phyloP scores from a whole-genome alignment of 1,140 invertebrate species.

The Liolophura sinensis region DNA sequence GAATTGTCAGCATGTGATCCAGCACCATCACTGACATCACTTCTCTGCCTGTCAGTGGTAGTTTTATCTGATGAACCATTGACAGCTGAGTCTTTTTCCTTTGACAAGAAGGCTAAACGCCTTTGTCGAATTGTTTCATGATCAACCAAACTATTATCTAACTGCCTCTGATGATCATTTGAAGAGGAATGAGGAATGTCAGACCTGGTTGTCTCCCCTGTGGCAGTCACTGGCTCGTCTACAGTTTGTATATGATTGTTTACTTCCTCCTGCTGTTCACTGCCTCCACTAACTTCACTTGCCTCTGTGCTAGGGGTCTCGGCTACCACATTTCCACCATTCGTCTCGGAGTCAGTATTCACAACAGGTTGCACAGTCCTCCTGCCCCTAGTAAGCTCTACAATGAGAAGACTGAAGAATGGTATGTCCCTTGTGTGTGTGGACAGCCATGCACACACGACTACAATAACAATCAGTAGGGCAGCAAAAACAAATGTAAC shows the following conservation, averaged over 20 bases:
- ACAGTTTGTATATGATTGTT: not conserved
- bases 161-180: too few relatives aligned
- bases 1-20: too few relatives aligned
- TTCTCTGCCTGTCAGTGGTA: too few relatives aligned
- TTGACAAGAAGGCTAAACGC: too few relatives aligned
- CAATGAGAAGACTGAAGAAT: constrained; percentile 37
- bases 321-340: not conserved
- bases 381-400: constrained; percentile 26
- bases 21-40: too few relatives aligned
- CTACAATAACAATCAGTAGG: constrained; percentile 61
- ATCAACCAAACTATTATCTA: too few relatives aligned
- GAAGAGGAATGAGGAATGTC: not conserved
- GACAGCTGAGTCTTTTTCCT: too few relatives aligned
- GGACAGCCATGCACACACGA: constrained; percentile 74
- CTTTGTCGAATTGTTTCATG: too few relatives aligned
- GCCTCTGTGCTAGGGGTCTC: not conserved
- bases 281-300: not conserved
- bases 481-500: constrained; percentile 72
- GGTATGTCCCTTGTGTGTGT: constrained; percentile 58
- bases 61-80: too few relatives aligned
- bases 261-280: not conserved
- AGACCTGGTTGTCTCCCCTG: not conserved
- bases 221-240: not conserved
- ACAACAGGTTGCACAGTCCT: too few relatives aligned
- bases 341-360: not conserved